These are phyloP conservation scores for Eupsilia transversa DNA, from an alignment of 2,888 invertebrate genomes.

Conservation along the genomic window DNA sequence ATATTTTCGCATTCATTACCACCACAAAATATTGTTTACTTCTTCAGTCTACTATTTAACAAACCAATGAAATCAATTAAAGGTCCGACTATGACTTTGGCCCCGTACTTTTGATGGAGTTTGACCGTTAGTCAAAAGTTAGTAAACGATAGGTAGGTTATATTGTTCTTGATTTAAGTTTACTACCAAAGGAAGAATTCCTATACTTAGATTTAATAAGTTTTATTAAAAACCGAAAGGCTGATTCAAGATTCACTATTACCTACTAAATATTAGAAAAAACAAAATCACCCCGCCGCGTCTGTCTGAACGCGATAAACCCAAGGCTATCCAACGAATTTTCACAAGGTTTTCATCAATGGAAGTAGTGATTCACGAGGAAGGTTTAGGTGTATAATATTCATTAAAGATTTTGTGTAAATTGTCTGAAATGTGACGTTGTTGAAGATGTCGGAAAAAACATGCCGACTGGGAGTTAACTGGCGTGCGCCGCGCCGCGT, in stretches of 20 bases:
- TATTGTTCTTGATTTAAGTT: not conserved
- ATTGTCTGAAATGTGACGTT: not conserved
- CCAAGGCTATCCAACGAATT: too few relatives aligned
- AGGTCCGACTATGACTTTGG: too few relatives aligned
- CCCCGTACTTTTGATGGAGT: too few relatives aligned
- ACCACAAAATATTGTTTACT: not conserved
- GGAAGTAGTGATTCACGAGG: too few relatives aligned
- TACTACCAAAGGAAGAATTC: not conserved
- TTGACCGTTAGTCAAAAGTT: not conserved
- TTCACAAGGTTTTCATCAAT: too few relatives aligned
- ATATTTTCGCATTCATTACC: not conserved
- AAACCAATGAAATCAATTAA: not conserved
- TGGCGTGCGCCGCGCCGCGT: too few relatives aligned
- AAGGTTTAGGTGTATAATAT: not conserved
- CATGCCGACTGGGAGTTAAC: too few relatives aligned
- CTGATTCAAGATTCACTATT: not conserved
- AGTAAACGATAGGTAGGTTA: not conserved
- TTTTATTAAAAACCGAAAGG: not conserved
- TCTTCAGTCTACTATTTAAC: not conserved
- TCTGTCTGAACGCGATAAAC: too few relatives aligned
- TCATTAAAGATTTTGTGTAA: not conserved
- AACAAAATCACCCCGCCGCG: too few relatives aligned
- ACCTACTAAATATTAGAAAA: not conserved
- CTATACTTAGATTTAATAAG: not conserved
- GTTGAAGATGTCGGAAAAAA: too few relatives aligned